A percentile compares a stretch with the other conserved stretches of the same genome.
These are phyloP conservation scores for Periplaneta americana DNA, from an alignment of 1,140 invertebrate genomes.

Conservation along the genomic window DNA sequence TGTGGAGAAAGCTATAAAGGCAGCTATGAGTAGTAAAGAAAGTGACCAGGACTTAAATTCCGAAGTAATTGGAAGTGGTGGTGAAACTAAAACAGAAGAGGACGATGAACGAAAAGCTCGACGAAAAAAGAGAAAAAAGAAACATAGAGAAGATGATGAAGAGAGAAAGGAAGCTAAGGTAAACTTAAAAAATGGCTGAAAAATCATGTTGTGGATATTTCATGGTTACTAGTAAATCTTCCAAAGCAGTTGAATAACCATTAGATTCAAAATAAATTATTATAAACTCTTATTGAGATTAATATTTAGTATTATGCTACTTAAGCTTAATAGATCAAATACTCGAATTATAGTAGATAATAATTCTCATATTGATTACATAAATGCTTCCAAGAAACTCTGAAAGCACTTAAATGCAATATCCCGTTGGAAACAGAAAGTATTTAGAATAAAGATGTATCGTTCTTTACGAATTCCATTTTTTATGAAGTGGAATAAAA, in stretches of 20 bases:
- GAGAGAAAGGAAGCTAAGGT: conserved; percentile 32
- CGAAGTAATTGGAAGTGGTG: not conserved
- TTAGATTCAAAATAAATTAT: not conserved
- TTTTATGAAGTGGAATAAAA: no score
- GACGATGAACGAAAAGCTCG: conserved; percentile 26
- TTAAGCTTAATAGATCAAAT: not conserved
- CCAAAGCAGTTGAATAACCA: not conserved
- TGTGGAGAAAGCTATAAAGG: conserved; percentile 68
- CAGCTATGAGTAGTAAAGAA: conserved; percentile 50
- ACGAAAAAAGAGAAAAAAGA: conserved; percentile 29
- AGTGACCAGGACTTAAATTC: conserved; percentile 36
- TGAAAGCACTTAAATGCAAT: no score
- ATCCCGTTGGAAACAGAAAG: no score
- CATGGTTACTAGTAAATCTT: not conserved
- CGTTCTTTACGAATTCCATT: no score
- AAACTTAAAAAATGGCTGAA: conserved; percentile 12
- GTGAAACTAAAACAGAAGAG: not conserved
- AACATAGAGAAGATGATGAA: conserved; percentile 26
- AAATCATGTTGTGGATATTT: not conserved
- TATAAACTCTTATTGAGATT: not conserved
- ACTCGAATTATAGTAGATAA: not conserved
- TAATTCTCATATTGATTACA: no score
- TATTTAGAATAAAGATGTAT: no score
- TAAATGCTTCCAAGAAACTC: no score
- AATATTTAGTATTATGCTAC: not conserved